These are phyloP conservation scores for Florisuga fusca DNA, from an alignment of 2,797 vertebrate genomes.

Conservation along the genomic window DNA sequence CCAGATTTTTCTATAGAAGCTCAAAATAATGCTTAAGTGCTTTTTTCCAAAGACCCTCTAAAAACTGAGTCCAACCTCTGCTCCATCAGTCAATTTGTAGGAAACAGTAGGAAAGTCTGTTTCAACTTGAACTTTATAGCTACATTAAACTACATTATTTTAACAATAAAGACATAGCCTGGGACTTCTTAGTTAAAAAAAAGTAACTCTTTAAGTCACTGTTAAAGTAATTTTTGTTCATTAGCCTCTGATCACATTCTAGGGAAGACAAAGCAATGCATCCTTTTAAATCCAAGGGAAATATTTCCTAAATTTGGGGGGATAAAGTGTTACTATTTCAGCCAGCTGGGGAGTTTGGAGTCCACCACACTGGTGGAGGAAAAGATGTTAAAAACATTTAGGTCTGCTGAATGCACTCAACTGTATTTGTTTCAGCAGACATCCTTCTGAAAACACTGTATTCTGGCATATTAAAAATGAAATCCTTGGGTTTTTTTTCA, in stretches of 20 bases:
- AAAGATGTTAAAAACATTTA: background rate
- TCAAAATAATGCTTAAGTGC: slow-evolving; percentile 4
- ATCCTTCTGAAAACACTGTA: background rate
- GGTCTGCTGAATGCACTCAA: background rate
- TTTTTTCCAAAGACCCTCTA: background rate
- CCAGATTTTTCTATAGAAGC: slow-evolving; percentile 26
- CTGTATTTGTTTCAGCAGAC: background rate
- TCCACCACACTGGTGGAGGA: background rate
- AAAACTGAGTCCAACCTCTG: background rate
- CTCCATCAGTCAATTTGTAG: background rate
- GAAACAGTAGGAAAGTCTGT: background rate
- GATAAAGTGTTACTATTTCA: background rate
- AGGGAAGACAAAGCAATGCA: background rate
- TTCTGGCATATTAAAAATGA: background rate
- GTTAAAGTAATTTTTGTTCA: background rate
- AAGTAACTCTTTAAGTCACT: background rate
- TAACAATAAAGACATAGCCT: background rate
- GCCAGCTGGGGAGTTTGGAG: background rate
- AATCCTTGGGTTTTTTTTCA: background rate
- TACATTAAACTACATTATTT: background rate
- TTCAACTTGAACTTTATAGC: background rate
- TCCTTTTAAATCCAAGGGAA: background rate
- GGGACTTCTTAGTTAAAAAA: background rate
- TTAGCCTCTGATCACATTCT: background rate
- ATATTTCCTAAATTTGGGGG: background rate